Evolutionary conservation across 2,113 vertebrate species (phyloP), one percentile per base, ranked within the genome.

Genomic region (Pachypanchax playfairii): DNA sequence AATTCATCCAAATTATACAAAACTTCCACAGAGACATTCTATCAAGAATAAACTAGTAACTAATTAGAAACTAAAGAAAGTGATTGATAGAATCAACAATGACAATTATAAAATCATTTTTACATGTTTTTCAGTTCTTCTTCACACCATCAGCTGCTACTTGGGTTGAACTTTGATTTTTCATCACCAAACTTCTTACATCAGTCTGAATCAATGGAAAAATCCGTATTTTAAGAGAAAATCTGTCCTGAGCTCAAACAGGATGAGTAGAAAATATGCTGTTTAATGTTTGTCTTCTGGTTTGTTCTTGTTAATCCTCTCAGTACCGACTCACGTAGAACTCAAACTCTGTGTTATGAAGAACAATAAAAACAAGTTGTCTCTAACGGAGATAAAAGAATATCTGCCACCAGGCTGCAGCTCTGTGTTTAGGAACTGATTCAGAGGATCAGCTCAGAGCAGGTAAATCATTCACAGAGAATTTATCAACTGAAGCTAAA

Each of bases 251-350:
- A 3, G 28, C 20, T 1, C n/a, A n/a, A n/a, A n/a, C n/a, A n/a
- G n/a, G n/a, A n/a, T n/a, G 44, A 33, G n/a, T 48, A 17, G 12
- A 54, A 44, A 24, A 9, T 11, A 6, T 4, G 18, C 0, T n/a
- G 49, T 15, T 12, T 21, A 47, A 59, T 42, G 17, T 65, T 44
- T 28, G 17, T 48, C 54, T 54, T 57, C 33, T 57, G 53, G 2
- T 60, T 24, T 11, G 17, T 17, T 13, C 21, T 57, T 49, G 18
- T 62, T 81, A 59, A 63, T 36, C 50, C 54, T 25, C 74, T 26
- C 21, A 64, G 44, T 0, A 1, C 35, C 53, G 14, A 35, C 15
- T 13, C 22, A 10, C 0, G 46, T 69, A 55, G 55, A 56, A 17
- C 55, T 0, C 67, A 62, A 22, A 7, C 21, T 25, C 0, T 4